These are phyloP conservation scores for Pristionchus maxplancki DNA, from an alignment of 2,888 invertebrate genomes.

Conservation along the genomic window DNA sequence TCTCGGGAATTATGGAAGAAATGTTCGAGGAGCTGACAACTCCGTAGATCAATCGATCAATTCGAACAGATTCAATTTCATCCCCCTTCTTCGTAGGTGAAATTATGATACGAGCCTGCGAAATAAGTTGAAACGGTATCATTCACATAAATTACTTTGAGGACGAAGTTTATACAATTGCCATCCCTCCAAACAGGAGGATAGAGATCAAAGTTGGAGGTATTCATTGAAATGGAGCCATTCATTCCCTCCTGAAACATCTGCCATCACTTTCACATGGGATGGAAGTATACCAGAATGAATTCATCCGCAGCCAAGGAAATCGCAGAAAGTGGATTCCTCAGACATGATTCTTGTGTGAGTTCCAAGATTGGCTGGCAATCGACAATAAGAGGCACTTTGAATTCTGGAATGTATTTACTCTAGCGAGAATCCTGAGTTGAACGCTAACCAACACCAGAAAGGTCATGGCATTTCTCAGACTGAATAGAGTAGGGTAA, in stretches of 20 bases:
- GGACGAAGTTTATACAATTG: background rate
- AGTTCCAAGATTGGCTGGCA: background rate
- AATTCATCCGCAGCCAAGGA: background rate
- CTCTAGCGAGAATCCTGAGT: background rate
- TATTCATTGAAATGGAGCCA: background rate
- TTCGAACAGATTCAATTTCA: background rate
- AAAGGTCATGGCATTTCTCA: background rate
- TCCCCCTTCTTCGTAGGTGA: background rate
- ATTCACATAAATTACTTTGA: background rate
- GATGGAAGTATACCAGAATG: background rate
- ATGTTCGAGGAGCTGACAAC: background rate
- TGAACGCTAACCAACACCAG: background rate
- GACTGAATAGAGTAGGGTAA: constrained; percentile 12
- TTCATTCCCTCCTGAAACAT: constrained; percentile 26
- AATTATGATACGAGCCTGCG: background rate
- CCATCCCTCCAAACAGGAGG: constrained; percentile 23
- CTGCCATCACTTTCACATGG: background rate
- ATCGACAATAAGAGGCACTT: background rate
- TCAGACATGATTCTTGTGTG: background rate
- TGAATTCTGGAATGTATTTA: background rate
- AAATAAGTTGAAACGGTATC: background rate
- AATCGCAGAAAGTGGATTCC: background rate
- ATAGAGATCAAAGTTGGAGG: background rate
- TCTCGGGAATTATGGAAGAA: background rate
- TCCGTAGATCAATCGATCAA: constrained; percentile 36